Base-by-base conservation (phyloP, 2,888 invertebrate species). In the Nephrotoma guestfalica region DNA sequence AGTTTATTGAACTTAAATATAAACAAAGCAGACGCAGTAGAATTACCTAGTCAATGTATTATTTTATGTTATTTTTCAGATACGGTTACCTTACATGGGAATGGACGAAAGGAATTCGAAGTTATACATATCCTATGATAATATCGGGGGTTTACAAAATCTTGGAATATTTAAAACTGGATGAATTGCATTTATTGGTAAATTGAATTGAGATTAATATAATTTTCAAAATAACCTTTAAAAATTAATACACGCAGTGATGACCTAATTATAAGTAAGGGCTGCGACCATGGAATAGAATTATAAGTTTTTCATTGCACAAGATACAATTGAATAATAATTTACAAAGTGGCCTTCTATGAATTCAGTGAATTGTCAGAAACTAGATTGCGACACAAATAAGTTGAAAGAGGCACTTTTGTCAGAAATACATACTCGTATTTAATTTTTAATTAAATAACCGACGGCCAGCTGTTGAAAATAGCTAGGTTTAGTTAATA, bases 61-160 rank as follows among this genome's bases (percentile, higher is more conserved):
- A 13, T 43, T 85, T 43, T 43, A 4, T 85, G 5, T 84, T 71
- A 18, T 30, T 86, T 87, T 86, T 2, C 71, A 91, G 91, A 88
- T 98, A 97, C 92, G 99, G 99, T 86, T 95, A 96, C 89, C 91
- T 97, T 87, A 98, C 99, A 1, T 99, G 99, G 99, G 99, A 99
- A 91, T 99, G 99, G 99, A 92, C 92, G 83, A 92, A 93, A 88
- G 97, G 96, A 30, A 94, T 99, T 87, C 93, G 99, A 88, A 98
- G 96, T 90, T 97, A 96, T 90, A 90, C 96, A 5, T 97, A 98
- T 90, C 98, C 99, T 0, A 92, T 95, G 87, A 88, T 96, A 1
- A 94, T 99, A 88, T 95, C 96, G n/a, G 91, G 93, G 11, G 88
- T 97, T 0, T 98, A 96, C 90, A 94, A 94, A 89, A 42, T 95